Percentiles rank a stretch among this genome's conserved stretches.
phyloP scores from a whole-genome alignment of 2,797 vertebrate species.

The Monodelphis domestica region DNA sequence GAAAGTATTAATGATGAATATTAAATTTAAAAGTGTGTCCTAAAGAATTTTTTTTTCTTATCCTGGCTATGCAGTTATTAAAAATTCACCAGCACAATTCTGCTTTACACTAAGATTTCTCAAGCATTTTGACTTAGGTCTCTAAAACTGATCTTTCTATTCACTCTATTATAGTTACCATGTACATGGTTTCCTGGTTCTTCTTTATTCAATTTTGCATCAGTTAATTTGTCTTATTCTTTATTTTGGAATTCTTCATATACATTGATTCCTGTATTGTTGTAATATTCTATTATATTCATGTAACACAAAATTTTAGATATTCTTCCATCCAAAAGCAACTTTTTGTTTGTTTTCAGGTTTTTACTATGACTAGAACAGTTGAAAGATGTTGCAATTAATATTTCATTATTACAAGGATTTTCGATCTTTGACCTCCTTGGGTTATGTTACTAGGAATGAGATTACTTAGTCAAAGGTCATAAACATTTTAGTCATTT shows the following conservation, averaged over 20 bases:
- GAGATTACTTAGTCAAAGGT: neutral
- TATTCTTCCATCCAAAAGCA: neutral
- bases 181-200: neutral
- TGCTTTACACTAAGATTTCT: neutral
- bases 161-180: neutral
- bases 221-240: neutral
- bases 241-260: neutral
- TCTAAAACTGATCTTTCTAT: neutral
- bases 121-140: neutral
- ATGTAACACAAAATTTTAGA: neutral
- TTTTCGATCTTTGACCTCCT: neutral
- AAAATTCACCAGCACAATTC: neutral
- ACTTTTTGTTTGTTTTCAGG: neutral
- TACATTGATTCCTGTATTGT: neutral
- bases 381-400: neutral
- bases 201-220: neutral
- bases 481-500: neutral
- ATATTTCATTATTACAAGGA: neutral
- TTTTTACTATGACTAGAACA: neutral
- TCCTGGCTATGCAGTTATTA: neutral
- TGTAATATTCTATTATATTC: neutral
- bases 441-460: neutral
- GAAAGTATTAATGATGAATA: neutral
- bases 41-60: neutral
- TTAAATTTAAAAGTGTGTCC: neutral